Evolutionary conservation across 2,888 invertebrate species (phyloP), one percentile per base, ranked within the genome.

Genomic region (Euplagia quadripunctaria): DNA sequence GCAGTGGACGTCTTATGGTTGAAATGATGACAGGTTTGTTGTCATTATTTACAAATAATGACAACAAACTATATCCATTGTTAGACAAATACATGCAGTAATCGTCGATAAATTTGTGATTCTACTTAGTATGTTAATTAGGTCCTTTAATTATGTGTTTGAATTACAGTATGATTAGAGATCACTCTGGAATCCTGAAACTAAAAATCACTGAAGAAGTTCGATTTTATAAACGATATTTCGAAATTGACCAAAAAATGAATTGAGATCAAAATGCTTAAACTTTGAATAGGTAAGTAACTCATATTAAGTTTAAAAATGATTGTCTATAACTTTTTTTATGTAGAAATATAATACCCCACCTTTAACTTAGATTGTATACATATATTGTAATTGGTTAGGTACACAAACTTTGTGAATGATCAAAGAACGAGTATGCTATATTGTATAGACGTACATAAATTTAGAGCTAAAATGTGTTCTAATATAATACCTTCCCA

Each of bases 121-220:
- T 66, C 43, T 8, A 42, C 58, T 68, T 52, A 12, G 67, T 17
- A 58, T 70, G 55, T 73, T 72, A 72, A 68, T 63, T 58, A 51
- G 51, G 58, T 42, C 72, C 41, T 65, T 72, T 70, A 75, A 73
- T 82, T 71, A 77, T 73, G 65, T 55, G 61, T 61, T 72, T 67
- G 65, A 75, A 49, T 76, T 70, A 63, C 51, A 72, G 20, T 64
- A 31, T 14, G 64, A 46, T 63, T 68, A 73, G 31, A n/a, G 41
- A 46, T 7, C 67, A 64, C 64, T 64, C 16, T 66, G 63, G 68
- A 72, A 74, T 51, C 63, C 66, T 77, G 68, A 68, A 76, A 68
- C 67, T 70, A 72, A 75, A 73, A 75, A 71, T 74, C 52, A 49
- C 31, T 65, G 43, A 41, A 41, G 41, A 66, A 64, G 52, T n/a